Evolutionary conservation across 2,113 vertebrate species (phyloP).

Genomic region (Bubo bubo): DNA sequence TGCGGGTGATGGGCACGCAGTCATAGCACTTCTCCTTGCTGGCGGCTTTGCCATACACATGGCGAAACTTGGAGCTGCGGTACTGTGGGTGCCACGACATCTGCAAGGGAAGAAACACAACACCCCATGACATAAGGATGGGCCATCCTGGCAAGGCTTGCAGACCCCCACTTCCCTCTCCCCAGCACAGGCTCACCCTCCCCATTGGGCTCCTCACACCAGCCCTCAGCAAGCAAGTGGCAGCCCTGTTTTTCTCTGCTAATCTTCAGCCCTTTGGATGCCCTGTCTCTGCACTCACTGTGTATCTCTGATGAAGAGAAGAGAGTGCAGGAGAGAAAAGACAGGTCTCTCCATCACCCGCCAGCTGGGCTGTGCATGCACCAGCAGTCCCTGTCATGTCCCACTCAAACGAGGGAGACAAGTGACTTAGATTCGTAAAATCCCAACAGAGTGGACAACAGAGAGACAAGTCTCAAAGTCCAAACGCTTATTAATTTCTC

Average conservation of each 20-base stretch:
- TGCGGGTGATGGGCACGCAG: slow-evolving; percentile 85
- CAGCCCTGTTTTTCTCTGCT: accelerated
- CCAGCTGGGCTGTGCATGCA: neutral
- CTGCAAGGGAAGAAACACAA: slow-evolving; percentile 63
- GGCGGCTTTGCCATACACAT: slow-evolving; percentile 85
- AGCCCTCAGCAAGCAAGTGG: neutral
- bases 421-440: too few relatives aligned
- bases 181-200: neutral
- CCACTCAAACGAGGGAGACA: too few relatives aligned
- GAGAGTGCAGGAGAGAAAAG: neutral
- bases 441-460: too few relatives aligned
- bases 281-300: neutral
- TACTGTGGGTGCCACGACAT: slow-evolving; percentile 90
- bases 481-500: too few relatives aligned
- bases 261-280: neutral
- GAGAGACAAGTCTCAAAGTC: too few relatives aligned
- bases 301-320: neutral
- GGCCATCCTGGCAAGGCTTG: accelerated
- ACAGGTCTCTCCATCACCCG: neutral
- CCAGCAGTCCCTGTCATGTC: neutral
- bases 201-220: neutral
- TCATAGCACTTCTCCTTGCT: slow-evolving; percentile 86
- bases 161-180: neutral
- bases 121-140: accelerated
- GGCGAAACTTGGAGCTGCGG: slow-evolving; percentile 88